Evolutionary conservation across 2,797 vertebrate species (phyloP).

Genomic region (Rhynchotus rufescens): DNA sequence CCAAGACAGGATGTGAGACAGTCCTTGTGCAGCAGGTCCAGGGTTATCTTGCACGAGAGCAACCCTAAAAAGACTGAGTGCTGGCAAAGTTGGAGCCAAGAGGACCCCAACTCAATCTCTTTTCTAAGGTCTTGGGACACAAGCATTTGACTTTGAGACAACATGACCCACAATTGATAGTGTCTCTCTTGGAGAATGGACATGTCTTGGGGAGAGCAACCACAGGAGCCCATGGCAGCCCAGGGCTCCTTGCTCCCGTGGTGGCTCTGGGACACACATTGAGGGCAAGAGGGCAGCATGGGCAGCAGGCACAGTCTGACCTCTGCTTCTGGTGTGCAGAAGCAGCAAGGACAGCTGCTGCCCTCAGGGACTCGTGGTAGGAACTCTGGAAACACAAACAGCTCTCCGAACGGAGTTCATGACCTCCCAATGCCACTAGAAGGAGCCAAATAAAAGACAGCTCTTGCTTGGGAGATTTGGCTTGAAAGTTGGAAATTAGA

Average conservation of each 20-base stretch:
- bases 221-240: too few relatives aligned
- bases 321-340: neutral
- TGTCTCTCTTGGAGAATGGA: too few relatives aligned
- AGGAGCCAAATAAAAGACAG: neutral
- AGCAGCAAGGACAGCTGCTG: neutral
- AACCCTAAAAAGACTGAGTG: neutral
- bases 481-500: neutral
- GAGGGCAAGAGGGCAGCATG: fast-evolving
- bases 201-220: neutral
- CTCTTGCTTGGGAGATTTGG: neutral
- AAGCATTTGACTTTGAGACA: neutral
- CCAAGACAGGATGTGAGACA: constrained; percentile 38
- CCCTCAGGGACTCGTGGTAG: neutral
- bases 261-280: neutral
- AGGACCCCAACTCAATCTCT: neutral
- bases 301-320: neutral
- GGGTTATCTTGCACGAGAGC: neutral
- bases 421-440: neutral
- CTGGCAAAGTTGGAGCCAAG: neutral
- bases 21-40: neutral
- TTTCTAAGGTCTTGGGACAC: neutral
- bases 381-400: neutral
- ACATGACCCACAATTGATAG: neutral
- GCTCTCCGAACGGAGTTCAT: neutral
- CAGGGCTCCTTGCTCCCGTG: fast-evolving